phyloP scores from a whole-genome alignment of 2,113 vertebrate genomes.

The Halcyon senegalensis region DNA sequence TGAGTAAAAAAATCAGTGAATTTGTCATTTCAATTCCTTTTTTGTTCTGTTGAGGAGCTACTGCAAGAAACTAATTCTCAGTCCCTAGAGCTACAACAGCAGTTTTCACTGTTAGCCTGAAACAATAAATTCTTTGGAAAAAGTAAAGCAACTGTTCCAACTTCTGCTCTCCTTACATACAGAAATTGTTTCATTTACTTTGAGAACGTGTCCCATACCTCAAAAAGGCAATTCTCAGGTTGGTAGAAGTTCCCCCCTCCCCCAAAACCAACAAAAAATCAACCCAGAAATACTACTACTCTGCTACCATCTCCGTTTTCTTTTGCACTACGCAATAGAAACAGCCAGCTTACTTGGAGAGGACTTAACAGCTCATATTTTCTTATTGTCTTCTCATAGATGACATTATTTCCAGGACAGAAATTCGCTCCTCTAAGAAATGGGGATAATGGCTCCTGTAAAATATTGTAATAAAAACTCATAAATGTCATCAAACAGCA shows the following conservation, averaged over 20 bases:
- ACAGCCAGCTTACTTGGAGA: conserved; percentile 65
- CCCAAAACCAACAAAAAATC: neutral
- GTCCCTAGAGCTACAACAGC: neutral
- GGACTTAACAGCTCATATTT: conserved; percentile 76
- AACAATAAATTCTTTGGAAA: neutral
- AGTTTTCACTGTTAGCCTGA: neutral
- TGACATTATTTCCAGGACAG: conserved; percentile 77
- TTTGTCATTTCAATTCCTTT: neutral
- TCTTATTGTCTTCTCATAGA: conserved; percentile 83
- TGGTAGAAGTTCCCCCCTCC: neutral
- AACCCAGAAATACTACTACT: neutral
- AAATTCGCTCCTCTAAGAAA: conserved; percentile 73
- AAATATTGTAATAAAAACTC: neutral
- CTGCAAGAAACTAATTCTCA: neutral
- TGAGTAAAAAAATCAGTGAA: neutral
- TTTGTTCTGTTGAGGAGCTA: neutral
- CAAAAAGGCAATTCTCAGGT: neutral
- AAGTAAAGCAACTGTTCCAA: neutral
- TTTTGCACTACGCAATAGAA: neutral
- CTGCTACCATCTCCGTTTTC: neutral
- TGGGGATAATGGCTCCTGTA: conserved; percentile 74
- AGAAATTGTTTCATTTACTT: neutral
- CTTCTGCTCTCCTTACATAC: neutral
- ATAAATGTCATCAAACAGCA: neutral
- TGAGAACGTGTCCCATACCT: neutral